A percentile compares a stretch with the other conserved stretches of the same genome.
phyloP scores from a whole-genome alignment of 2,113 vertebrate species.

The Oreochromis tanganicae region DNA sequence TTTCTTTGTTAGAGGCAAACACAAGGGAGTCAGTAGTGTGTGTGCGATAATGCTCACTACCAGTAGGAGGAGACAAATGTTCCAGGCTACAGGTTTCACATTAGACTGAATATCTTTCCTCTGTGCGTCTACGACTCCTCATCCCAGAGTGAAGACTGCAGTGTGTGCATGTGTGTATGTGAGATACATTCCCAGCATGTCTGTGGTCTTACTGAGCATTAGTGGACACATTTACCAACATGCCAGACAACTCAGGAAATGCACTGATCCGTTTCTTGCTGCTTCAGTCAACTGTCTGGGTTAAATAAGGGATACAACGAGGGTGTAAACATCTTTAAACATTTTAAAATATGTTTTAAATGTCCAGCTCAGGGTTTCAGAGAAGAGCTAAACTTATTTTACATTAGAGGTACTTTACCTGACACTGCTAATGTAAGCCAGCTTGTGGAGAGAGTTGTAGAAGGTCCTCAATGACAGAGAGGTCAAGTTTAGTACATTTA shows the following conservation, averaged over 20 bases:
- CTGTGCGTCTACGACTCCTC: neutral
- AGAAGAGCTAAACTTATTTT: neutral
- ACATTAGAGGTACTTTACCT: neutral
- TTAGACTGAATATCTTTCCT: neutral
- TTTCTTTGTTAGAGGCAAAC: neutral
- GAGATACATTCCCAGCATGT: conserved; percentile 29
- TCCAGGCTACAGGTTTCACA: neutral
- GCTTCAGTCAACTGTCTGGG: neutral
- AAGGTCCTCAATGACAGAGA: neutral
- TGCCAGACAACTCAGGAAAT: conserved; percentile 10
- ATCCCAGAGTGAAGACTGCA: neutral
- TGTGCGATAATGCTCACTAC: neutral
- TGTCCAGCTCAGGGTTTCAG: neutral
- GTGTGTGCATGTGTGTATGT: neutral
- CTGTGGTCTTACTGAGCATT: conserved; percentile 40
- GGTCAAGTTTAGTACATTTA: neutral
- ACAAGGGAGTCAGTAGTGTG: neutral
- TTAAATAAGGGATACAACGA: neutral
- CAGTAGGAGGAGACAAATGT: neutral
- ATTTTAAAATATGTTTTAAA: neutral
- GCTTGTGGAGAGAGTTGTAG: neutral
- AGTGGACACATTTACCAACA: conserved; percentile 44
- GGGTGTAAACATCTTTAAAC: neutral
- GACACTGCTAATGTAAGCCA: neutral
- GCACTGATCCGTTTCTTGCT: neutral